Evolutionary conservation across 23 tunicate genomes (phyloP).

Genomic region (Clavelina lepadiformis): DNA sequence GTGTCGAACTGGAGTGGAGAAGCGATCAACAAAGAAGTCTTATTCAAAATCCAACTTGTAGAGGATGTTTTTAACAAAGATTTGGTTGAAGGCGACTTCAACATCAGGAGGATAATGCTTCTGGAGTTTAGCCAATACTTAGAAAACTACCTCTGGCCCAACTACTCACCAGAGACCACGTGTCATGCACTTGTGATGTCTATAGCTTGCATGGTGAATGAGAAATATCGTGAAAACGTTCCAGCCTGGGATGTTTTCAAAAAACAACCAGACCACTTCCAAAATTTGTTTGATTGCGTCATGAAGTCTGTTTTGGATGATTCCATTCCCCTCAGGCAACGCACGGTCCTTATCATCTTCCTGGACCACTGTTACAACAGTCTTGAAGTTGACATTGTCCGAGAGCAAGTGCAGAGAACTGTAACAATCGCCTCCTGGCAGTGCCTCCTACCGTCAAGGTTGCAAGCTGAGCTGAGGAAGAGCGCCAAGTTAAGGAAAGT

Average conservation of each 20-base stretch:
- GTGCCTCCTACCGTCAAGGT: constrained; percentile 52
- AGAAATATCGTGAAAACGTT: constrained; percentile 80
- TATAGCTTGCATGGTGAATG: constrained; percentile 90
- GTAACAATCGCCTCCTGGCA: constrained; percentile 77
- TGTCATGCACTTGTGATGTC: constrained; percentile 70
- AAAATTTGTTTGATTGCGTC: constrained; percentile 52
- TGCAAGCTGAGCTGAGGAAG: constrained; percentile 66
- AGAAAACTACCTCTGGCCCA: constrained; percentile 98
- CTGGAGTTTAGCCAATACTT: constrained; percentile 90
- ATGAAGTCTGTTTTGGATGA: constrained; percentile 65
- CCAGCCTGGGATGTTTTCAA: constrained; percentile 92
- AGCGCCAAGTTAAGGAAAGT: constrained; percentile 63
- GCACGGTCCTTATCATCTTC: constrained; percentile 79
- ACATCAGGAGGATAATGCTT: constrained; percentile 61
- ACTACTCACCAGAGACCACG: constrained; percentile 43
- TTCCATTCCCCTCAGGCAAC: constrained; percentile 36
- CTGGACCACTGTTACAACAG: constrained; percentile 95
- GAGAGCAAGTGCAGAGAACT: constrained; percentile 66
- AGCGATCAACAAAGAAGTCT: constrained; percentile 27
- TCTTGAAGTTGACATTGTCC: constrained; percentile 88
- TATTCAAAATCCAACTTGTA: constrained; percentile 56
- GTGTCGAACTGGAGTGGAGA: constrained; percentile 65
- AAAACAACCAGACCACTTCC: constrained; percentile 67
- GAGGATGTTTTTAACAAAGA: constrained; percentile 61
- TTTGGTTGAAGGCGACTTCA: constrained; percentile 37